Evolutionary conservation across 2,113 vertebrate genomes (phyloP).

Genomic region (Syrrhaptes paradoxus): DNA sequence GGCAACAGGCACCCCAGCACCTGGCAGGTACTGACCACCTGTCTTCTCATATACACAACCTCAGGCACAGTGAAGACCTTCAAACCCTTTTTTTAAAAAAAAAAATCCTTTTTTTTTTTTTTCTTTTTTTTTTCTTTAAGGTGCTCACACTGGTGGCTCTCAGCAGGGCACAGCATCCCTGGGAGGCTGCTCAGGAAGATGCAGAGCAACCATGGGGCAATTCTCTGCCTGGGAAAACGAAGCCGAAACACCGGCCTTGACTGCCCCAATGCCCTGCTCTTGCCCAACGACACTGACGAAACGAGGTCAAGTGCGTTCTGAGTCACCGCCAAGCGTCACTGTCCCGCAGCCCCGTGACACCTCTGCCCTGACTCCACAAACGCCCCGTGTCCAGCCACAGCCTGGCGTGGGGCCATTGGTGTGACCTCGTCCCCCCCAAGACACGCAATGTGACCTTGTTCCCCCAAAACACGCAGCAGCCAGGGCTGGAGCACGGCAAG

Average conservation of each 20-base stretch:
- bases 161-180: background rate
- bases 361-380: background rate
- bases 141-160: background rate
- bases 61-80: background rate
- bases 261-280: background rate
- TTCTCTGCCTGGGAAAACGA: background rate
- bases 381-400: rapidly evolving
- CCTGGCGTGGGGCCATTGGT: rapidly evolving
- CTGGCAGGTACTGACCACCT: background rate
- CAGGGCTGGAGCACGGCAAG: too few species aligned
- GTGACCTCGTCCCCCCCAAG: background rate
- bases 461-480: background rate
- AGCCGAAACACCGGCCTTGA: background rate
- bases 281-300: background rate
- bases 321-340: background rate
- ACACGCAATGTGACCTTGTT: background rate
- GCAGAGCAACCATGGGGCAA: rapidly evolving
- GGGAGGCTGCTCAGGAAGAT: background rate
- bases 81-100: background rate
- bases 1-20: background rate
- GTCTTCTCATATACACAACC: too few species aligned
- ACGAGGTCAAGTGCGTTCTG: background rate
- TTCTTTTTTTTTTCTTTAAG: background rate
- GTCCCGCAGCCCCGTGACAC: background rate
- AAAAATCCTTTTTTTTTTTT: too few species aligned